phyloP scores from a whole-genome alignment of 2,797 vertebrate species.

The Clamator glandarius region DNA sequence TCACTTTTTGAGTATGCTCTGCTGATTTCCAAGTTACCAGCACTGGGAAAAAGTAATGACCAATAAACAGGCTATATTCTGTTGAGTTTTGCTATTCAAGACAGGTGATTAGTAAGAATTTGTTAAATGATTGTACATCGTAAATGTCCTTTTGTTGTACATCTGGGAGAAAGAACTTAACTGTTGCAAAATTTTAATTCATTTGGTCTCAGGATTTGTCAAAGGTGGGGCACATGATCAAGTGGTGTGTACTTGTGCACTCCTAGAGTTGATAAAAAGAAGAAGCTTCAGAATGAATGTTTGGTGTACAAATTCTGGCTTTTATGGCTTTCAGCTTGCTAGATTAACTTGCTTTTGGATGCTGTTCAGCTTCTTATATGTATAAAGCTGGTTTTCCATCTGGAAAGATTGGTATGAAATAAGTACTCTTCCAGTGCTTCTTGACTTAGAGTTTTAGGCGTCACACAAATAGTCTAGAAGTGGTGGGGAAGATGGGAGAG shows the following conservation, averaged over 20 bases:
- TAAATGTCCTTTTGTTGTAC: background rate
- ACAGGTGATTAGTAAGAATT: background rate
- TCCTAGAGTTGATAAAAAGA: background rate
- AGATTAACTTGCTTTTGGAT: background rate
- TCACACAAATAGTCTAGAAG: background rate
- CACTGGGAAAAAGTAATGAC: background rate
- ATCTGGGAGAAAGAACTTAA: background rate
- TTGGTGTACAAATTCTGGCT: background rate
- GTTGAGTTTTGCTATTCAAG: background rate
- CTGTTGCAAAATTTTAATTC: background rate
- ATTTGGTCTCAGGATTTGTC: background rate
- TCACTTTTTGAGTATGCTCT: background rate
- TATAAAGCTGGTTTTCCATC: background rate
- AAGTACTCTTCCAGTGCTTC: background rate
- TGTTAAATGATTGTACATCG: background rate
- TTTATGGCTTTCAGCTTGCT: background rate
- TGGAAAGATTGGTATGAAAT: background rate
- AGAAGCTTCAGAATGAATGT: background rate
- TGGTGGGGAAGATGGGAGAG: background rate
- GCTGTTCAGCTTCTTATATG: background rate
- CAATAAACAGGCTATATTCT: background rate
- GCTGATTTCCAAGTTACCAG: background rate
- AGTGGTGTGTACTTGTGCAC: background rate
- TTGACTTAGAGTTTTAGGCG: background rate
- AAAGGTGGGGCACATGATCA: accelerated